Conservation (phyloP, 2,797 vertebrate genomes). For the Gymnodraco acuticeps region DNA sequence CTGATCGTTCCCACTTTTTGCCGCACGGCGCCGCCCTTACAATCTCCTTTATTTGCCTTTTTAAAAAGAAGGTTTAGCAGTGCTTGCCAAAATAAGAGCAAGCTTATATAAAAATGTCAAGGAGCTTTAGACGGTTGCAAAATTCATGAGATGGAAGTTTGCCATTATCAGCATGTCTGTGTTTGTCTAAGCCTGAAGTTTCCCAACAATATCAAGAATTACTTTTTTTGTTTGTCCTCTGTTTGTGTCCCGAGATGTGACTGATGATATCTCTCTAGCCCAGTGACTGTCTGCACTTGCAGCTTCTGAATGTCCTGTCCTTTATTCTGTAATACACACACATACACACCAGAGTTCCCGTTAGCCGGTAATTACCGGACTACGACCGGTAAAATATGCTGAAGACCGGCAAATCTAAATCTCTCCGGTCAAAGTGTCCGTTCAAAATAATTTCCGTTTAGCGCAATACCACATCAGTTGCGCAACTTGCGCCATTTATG, state of each 20-base stretch:
- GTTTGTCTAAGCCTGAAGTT: slow-evolving; percentile 51
- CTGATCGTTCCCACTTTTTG: slow-evolving; percentile 22
- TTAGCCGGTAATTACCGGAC: no score
- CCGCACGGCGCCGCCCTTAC: slow-evolving; percentile 18
- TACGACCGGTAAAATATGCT: no score
- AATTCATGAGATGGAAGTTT: slow-evolving; percentile 68
- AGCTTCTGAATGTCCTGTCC: slow-evolving; percentile 48
- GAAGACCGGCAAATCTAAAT: no score
- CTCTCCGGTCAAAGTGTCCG: no score
- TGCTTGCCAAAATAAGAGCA: slow-evolving; percentile 36
- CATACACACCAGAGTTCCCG: no score
- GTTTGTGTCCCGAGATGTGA: slow-evolving; percentile 42
- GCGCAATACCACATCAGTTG: no score
- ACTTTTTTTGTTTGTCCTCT: slow-evolving; percentile 37
- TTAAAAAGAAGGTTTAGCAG: slow-evolving; percentile 10
- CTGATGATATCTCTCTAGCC: slow-evolving; percentile 66
- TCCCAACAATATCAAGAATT: slow-evolving; percentile 42
- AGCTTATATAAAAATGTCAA: slow-evolving; percentile 66
- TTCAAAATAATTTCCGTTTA: no score
- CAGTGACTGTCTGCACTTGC: slow-evolving; percentile 31
- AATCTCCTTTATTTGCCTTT: slow-evolving; percentile 24
- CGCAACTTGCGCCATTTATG: no score
- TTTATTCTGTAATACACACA: slow-evolving; percentile 30
- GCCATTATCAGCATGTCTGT: slow-evolving; percentile 53
- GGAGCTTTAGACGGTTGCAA: slow-evolving; percentile 67